These are phyloP conservation scores for Dinomys branickii DNA, from an alignment of 2,113 vertebrate species.

Conservation along the genomic window DNA sequence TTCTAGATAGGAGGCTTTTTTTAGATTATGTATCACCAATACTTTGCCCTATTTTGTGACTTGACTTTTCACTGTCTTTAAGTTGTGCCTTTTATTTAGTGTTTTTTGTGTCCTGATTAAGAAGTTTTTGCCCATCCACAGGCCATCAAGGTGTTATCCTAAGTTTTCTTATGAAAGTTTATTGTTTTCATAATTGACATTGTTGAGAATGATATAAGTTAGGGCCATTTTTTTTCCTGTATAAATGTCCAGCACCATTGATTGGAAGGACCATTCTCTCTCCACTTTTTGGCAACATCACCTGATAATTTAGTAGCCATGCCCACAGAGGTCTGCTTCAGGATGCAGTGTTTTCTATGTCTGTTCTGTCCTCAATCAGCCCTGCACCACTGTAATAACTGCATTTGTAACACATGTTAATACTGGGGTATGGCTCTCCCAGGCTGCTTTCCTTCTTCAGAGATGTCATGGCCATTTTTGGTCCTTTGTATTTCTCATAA, in stretches of 20 bases:
- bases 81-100: neutral
- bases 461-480: neutral
- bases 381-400: neutral
- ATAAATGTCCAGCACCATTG: neutral
- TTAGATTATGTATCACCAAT: neutral
- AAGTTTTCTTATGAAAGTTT: neutral
- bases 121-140: constrained; percentile 7
- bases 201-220: neutral
- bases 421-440: neutral
- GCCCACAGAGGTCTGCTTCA: neutral
- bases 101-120: constrained; percentile 1
- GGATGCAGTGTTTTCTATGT: neutral
- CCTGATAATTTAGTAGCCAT: neutral
- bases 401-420: neutral
- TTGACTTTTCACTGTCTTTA: constrained; percentile 28
- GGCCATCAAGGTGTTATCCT: neutral
- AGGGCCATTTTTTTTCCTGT: neutral
- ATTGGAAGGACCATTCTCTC: neutral
- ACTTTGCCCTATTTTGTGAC: neutral
- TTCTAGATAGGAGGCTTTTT: neutral
- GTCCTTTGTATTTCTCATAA: neutral
- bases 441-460: neutral
- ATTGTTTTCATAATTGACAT: constrained; percentile 22
- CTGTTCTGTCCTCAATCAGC: neutral
- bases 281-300: neutral